These are phyloP conservation scores for Onthophagus taurus DNA, from an alignment of 1,140 invertebrate genomes.

Conservation along the genomic window DNA sequence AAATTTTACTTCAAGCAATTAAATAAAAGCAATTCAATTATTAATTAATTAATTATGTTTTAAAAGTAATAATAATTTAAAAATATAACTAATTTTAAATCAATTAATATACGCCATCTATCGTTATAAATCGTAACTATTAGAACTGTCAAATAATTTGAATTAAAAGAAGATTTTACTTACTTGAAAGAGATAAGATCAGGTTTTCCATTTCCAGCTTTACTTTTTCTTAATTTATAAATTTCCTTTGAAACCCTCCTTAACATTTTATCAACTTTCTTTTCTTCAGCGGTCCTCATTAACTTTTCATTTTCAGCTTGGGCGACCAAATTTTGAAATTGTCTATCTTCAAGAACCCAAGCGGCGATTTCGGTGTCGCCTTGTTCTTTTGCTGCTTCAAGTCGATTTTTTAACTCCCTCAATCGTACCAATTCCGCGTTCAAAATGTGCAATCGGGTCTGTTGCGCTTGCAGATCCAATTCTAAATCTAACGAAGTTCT, in stretches of 20 bases:
- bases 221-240: constrained; percentile 77
- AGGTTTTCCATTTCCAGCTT: constrained; percentile 79
- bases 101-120: too few species aligned
- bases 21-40: too few species aligned
- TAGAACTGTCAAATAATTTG: too few species aligned
- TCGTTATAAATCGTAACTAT: too few species aligned
- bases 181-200: constrained; percentile 90
- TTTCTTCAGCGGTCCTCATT: constrained; percentile 59
- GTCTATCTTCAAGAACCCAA: constrained; percentile 80
- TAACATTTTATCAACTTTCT: constrained; percentile 70
- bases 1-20: too few species aligned
- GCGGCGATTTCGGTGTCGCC: constrained; percentile 69
- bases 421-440: constrained; percentile 75
- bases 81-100: too few species aligned
- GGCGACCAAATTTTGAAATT: constrained; percentile 67
- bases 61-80: too few species aligned
- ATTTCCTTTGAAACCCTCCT: constrained; percentile 83
- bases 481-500: constrained; percentile 87
- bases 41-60: too few species aligned
- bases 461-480: constrained; percentile 82
- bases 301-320: constrained; percentile 51
- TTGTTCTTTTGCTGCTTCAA: constrained; percentile 64
- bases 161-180: constrained; percentile 37
- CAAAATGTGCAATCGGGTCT: constrained; percentile 68
- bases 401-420: constrained; percentile 64